Conservation (phyloP, 2,797 vertebrate genomes). For the Fistularia commersonii region DNA sequence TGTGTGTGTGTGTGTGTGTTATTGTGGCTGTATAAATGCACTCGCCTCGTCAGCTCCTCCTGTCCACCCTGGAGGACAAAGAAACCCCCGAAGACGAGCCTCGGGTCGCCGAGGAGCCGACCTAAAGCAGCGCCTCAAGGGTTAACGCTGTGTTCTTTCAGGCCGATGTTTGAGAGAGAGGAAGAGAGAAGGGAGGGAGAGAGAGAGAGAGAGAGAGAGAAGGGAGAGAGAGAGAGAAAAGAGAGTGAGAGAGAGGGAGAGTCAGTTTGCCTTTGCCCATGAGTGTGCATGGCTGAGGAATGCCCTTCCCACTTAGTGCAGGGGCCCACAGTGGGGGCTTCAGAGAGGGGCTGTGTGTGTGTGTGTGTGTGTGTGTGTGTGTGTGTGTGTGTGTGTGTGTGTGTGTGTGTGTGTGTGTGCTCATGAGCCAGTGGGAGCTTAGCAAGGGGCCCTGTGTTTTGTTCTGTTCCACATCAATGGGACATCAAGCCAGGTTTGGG, state of each 20-base stretch:
- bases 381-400: conserved; percentile 30
- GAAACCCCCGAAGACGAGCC: too few species aligned
- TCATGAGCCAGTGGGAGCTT: conserved; percentile 56
- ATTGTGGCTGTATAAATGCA: too few species aligned
- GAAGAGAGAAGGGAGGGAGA: too few species aligned
- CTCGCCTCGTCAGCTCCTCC: too few species aligned
- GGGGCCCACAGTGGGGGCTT: conserved; percentile 63
- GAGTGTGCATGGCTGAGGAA: conserved; percentile 53
- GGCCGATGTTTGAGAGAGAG: conserved; percentile 27
- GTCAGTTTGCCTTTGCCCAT: conserved; percentile 35
- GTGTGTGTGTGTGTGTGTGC: conserved; percentile 23
- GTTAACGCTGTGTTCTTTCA: conserved; percentile 68
- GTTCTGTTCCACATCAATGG: conserved; percentile 88
- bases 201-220: too few species aligned
- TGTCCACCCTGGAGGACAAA: background rate
- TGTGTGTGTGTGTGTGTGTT: too few species aligned
- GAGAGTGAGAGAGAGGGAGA: conserved; percentile 25
- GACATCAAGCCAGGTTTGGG: conserved; percentile 82
- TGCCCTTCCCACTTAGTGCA: conserved; percentile 59
- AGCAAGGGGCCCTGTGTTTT: conserved; percentile 79
- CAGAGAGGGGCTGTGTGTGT: conserved; percentile 49
- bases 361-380: conserved; percentile 24
- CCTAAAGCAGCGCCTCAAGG: conserved; percentile 63
- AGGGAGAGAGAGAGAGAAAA: too few species aligned
- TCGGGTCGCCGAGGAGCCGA: conserved; percentile 48